phyloP scores from a whole-genome alignment of 2,113 vertebrate species.

The Saimiri boliviensis region DNA sequence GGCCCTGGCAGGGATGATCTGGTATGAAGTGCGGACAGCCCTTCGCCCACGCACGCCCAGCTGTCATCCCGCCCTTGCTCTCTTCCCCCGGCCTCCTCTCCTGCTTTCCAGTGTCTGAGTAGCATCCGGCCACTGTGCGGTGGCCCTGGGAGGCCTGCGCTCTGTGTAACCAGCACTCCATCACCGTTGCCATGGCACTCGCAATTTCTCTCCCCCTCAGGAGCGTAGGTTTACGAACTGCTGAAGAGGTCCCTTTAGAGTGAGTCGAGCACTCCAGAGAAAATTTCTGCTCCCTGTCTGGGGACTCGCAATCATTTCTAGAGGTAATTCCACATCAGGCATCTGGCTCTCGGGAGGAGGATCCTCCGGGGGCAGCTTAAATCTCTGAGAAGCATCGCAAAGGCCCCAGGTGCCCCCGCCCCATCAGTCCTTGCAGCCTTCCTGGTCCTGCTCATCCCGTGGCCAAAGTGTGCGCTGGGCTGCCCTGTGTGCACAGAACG shows the following conservation, averaged over 20 bases:
- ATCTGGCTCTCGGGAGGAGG: fast-evolving
- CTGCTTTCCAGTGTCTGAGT: fast-evolving
- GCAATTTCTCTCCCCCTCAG: neutral
- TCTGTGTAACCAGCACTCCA: neutral
- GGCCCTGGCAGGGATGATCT: neutral
- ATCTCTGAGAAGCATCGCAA: neutral
- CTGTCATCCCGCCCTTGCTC: fast-evolving
- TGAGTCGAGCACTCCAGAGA: neutral
- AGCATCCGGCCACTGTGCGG: fast-evolving
- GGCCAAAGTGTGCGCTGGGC: fast-evolving
- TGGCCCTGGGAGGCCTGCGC: neutral
- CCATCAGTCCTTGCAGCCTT: neutral
- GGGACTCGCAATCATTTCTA: fast-evolving
- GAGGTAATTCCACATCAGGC: neutral
- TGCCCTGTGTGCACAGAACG: fast-evolving
- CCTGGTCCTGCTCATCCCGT: fast-evolving
- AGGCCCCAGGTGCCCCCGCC: fast-evolving
- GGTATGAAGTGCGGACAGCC: fast-evolving
- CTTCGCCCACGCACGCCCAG: fast-evolving
- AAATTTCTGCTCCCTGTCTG: neutral
- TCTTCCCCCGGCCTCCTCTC: fast-evolving
- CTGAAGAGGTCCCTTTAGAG: neutral
- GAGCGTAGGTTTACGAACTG: neutral
- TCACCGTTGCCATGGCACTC: neutral
- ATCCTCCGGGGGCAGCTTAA: fast-evolving